Evolutionary conservation across 1,140 invertebrate genomes (phyloP).

Genomic region (Meloidogyne exigua): DNA sequence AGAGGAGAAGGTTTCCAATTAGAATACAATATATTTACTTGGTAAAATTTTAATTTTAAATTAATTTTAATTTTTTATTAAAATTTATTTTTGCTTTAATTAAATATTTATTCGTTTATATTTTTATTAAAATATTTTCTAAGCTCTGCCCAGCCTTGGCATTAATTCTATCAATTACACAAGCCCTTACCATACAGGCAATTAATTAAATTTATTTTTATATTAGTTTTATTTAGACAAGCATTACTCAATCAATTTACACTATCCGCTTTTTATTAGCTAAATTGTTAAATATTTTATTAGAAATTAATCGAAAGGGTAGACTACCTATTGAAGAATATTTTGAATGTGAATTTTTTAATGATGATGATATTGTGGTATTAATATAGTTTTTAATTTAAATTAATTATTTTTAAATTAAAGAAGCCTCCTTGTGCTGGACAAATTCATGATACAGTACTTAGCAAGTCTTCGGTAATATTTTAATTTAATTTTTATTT

Average conservation of each 20-base stretch:
- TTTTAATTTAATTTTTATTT: background rate
- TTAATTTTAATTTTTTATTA: no score
- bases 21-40: constrained; percentile 53
- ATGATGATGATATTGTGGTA: constrained; percentile 55
- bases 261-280: constrained; percentile 55
- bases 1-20: constrained; percentile 29
- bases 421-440: constrained; percentile 54
- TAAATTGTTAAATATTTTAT: constrained; percentile 40
- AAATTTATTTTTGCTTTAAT: no score
- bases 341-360: constrained; percentile 58
- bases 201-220: background rate
- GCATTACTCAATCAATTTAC: constrained; percentile 51
- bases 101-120: no score
- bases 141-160: constrained; percentile 51
- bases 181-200: constrained; percentile 51
- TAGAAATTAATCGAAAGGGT: constrained; percentile 47
- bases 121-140: no score
- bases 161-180: constrained; percentile 45
- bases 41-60: constrained; percentile 29
- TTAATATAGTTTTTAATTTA: constrained; percentile 22
- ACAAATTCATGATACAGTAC: constrained; percentile 55
- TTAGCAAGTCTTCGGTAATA: constrained; percentile 47
- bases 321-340: constrained; percentile 52
- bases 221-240: background rate
- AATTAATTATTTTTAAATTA: constrained; percentile 4